Evolutionary conservation across 1,140 invertebrate species (phyloP), one percentile per base, ranked within the genome.

Genomic region (Acromyrmex echinatior): DNA sequence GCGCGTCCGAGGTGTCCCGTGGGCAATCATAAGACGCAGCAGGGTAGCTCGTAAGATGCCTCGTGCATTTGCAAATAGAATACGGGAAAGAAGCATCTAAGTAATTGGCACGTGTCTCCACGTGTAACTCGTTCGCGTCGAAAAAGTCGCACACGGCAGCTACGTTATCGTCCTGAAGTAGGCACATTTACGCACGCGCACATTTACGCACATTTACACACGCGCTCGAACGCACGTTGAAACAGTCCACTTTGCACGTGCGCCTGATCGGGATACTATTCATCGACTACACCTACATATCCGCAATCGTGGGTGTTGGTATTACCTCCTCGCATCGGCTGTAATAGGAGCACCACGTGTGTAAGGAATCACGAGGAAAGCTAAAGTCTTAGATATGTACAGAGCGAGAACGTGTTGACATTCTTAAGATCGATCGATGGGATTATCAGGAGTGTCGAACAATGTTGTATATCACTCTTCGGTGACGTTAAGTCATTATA

Each of bases 41-140:
- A 7, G 16, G 25, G 31, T 51, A 39, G 65, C n/a, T 68, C 28
- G 18, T 12, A 25, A 21, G 45, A 66, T 65, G 53, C 58, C 58
- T 51, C 63, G 63, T 56, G 49, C 78, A 31, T 39, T 35, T 39
- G 63, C 49, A 70, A 56, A 53, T 68, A 35, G 63, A 80, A 28
- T 14, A 9, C 14, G 51, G 18, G 71, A 62, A 63, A n/a, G 56
- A 68, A 53, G 5, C 18, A 16, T 25, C 10, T 4, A 7, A 25
- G 31, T 49, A 39, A 39, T 71, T 18, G 65, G 79, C 79, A 81
- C 79, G 66, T 81, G 66, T 66, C 45, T 21, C 77, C 77, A 66
- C 66, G 79, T 58, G 76, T 65, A 79, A 21, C n/a, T 39, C 1
- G 16, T 18, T 78, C 10, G 39, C 16, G 62, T 16, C 35, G 21